A percentile compares a stretch with the other conserved stretches of the same genome.
phyloP scores from a whole-genome alignment of 2,888 invertebrate species.

The Leuctra nigra region DNA sequence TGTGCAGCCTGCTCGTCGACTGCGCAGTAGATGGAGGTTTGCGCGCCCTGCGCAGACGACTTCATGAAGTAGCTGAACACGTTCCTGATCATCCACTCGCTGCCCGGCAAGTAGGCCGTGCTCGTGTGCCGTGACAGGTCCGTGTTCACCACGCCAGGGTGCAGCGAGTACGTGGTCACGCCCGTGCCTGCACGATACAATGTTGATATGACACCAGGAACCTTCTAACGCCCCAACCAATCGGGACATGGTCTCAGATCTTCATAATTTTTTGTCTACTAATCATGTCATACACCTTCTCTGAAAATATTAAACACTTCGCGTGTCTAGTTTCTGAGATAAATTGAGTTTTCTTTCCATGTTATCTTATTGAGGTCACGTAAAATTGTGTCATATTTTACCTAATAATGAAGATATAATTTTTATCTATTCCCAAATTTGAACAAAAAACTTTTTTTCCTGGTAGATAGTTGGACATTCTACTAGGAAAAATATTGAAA shows the following conservation, averaged over 20 bases:
- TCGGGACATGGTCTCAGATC: no score
- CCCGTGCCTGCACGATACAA: slow-evolving; percentile 19
- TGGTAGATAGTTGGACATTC: no score
- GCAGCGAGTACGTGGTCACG: slow-evolving; percentile 21
- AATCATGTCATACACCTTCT: not conserved
- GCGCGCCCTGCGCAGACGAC: slow-evolving; percentile 51
- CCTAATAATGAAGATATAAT: no score
- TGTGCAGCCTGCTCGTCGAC: slow-evolving; percentile 39
- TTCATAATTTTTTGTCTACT: no score
- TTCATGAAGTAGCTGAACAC: slow-evolving; percentile 47
- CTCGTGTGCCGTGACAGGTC: slow-evolving; percentile 62
- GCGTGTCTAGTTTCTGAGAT: no score
- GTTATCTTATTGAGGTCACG: no score
- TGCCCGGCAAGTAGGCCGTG: slow-evolving; percentile 45
- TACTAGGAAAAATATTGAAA: no score
- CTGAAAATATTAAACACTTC: no score
- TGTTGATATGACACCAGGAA: no score
- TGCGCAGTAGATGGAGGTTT: slow-evolving; percentile 42
- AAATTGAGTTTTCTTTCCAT: not conserved
- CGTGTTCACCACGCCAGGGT: slow-evolving; percentile 35
- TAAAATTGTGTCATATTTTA: no score
- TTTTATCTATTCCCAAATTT: no score
- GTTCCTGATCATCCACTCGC: slow-evolving; percentile 38
- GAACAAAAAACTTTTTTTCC: no score
- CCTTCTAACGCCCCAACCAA: not conserved